These are phyloP conservation scores for Stegodyphus dumicola DNA, from an alignment of 1,140 invertebrate species.

Conservation along the genomic window DNA sequence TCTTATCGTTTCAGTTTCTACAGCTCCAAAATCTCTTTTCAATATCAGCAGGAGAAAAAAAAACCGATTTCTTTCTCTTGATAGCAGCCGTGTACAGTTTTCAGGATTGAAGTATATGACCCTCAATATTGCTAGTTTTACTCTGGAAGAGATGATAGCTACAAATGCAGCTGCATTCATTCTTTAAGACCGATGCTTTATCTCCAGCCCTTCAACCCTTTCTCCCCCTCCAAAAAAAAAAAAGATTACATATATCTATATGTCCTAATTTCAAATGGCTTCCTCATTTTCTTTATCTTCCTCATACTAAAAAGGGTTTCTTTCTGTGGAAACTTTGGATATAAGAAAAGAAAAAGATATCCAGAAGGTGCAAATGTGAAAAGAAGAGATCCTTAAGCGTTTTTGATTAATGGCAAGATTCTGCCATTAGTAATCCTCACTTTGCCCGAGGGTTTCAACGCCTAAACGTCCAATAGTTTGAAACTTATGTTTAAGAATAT, in stretches of 20 bases:
- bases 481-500: too few relatives aligned
- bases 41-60: too few relatives aligned
- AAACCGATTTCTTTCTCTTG: too few relatives aligned
- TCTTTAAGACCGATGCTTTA: conserved; percentile 1
- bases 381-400: conserved; percentile 14
- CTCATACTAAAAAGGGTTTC: conserved; percentile 19
- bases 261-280: conserved; percentile 5
- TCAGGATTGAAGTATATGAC: too few relatives aligned
- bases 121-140: too few relatives aligned
- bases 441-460: too few relatives aligned
- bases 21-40: too few relatives aligned
- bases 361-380: conserved; percentile 4
- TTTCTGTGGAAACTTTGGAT: background rate
- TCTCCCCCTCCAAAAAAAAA: too few relatives aligned
- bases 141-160: background rate
- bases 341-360: background rate
- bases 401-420: conserved; percentile 39
- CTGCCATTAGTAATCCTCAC: conserved; percentile 20
- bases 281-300: background rate
- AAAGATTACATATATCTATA: background rate
- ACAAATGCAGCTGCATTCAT: background rate
- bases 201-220: background rate
- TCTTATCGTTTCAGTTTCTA: too few relatives aligned
- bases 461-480: too few relatives aligned
- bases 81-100: too few relatives aligned